Base-by-base conservation (phyloP, 2,888 invertebrate genomes). In the Harmothoe impar region DNA sequence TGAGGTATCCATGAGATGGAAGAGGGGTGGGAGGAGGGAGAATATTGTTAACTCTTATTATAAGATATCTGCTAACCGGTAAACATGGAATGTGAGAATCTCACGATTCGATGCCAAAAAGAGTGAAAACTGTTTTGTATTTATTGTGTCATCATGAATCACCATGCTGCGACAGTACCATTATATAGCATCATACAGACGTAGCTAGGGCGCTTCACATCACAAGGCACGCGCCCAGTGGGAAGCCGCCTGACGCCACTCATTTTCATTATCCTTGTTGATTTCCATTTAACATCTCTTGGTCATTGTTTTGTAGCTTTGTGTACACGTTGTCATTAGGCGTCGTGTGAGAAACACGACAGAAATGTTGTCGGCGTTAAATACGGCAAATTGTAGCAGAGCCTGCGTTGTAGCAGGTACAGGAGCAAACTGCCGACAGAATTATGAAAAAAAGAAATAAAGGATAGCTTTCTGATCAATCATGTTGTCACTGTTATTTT, bases 271-370 rank as follows among this genome's bases (percentile, higher is more conserved):
- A 81, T 43, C 35, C 81, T 33, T 81, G 17, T 81, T 81, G 43
- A 81, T 81, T 81, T 43, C 81, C n/a, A n/a, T n/a, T n/a, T n/a
- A n/a, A n/a, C 81, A 81, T 81, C 72, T 72, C 29, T 72, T n/a
- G 29, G 81, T 81, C 81, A 81, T 81, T 35, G 81, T 81, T 81
- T 81, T 35, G 81, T 81, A 81, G 43, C 81, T 23, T 33, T 81
- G 81, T 81, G 81, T 81, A 77, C 77, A 77, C 77, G 25, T 77
- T 77, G 77, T 77, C 81, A 81, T 35, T 1, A 35, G 43, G 43
- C 81, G 20, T 43, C 33, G 10, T 35, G 23, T 1, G 81, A 81
- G 81, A 7, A 10, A 43, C 10, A 5, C 43, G 33, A 20, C 81
- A 5, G 35, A 23, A 81, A 23, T 35, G n/a, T 72, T 72, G 15